Conservation (phyloP, 2,113 vertebrate species). For the Entomyzon cyanotis region DNA sequence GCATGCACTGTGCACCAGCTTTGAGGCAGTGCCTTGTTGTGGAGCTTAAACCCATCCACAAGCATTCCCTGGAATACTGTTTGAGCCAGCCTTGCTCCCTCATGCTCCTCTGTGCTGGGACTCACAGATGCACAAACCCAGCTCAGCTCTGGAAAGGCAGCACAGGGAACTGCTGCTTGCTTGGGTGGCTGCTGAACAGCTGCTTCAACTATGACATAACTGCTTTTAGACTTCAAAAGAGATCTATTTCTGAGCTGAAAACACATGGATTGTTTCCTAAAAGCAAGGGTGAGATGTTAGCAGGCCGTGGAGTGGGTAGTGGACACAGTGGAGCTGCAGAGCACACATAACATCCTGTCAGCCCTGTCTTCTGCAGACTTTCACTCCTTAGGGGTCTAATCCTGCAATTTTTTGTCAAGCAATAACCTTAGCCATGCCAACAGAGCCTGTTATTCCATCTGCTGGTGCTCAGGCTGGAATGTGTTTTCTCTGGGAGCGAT, state of each 20-base stretch:
- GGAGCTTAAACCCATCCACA: not conserved
- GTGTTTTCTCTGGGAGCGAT: constrained; percentile 31
- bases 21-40: not conserved
- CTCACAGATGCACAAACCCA: not conserved
- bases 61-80: not conserved
- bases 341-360: not conserved
- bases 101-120: not conserved
- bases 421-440: constrained; percentile 33
- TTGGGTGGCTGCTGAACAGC: not conserved
- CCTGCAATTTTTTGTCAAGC: not conserved
- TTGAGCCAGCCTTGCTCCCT: rapidly evolving
- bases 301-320: not conserved
- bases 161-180: not conserved
- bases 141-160: not conserved
- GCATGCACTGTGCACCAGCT: rapidly evolving
- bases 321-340: not conserved
- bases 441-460: constrained; percentile 37
- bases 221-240: constrained; percentile 65
- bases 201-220: constrained; percentile 11
- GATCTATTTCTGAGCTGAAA: constrained; percentile 61
- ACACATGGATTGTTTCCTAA: constrained; percentile 26
- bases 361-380: not conserved
- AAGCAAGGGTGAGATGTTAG: not conserved
- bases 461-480: constrained; percentile 20
- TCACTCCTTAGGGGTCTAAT: not conserved